These are phyloP conservation scores for Epinotia ramella DNA, from an alignment of 2,888 invertebrate species.

Conservation along the genomic window DNA sequence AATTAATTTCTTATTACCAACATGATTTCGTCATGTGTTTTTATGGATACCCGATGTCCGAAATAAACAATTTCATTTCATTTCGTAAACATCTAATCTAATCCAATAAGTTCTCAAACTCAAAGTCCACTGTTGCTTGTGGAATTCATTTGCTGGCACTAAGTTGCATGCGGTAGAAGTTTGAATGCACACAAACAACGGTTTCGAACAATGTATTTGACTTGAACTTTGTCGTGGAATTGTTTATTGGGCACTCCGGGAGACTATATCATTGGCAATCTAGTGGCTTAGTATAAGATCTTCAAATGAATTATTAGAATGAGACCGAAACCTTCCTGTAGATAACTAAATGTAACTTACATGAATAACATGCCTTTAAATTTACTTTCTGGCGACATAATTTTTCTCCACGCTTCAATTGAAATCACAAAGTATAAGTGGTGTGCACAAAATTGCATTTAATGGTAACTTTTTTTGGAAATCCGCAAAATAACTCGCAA, in stretches of 20 bases:
- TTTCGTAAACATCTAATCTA: background rate
- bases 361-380: too few species aligned
- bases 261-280: background rate
- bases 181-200: slow-evolving; percentile 22
- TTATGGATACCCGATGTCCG: background rate
- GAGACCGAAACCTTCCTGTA: too few species aligned
- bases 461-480: too few species aligned
- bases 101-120: slow-evolving; percentile 13
- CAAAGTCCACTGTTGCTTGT: slow-evolving; percentile 9
- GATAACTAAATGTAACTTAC: too few species aligned
- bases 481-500: too few species aligned
- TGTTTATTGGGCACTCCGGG: background rate
- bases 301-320: too few species aligned
- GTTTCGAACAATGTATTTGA: slow-evolving; percentile 13
- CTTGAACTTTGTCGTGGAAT: slow-evolving; percentile 7
- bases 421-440: too few species aligned
- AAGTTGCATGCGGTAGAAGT: slow-evolving; percentile 29
- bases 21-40: too few species aligned
- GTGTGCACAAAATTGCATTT: too few species aligned
- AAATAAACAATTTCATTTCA: background rate
- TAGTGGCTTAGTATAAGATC: background rate
- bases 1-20: too few species aligned
- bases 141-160: slow-evolving; percentile 26
- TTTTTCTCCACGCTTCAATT: too few species aligned
- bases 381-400: too few species aligned